phyloP scores from a whole-genome alignment of 2,888 invertebrate genomes.

The Caradrina kadenii region DNA sequence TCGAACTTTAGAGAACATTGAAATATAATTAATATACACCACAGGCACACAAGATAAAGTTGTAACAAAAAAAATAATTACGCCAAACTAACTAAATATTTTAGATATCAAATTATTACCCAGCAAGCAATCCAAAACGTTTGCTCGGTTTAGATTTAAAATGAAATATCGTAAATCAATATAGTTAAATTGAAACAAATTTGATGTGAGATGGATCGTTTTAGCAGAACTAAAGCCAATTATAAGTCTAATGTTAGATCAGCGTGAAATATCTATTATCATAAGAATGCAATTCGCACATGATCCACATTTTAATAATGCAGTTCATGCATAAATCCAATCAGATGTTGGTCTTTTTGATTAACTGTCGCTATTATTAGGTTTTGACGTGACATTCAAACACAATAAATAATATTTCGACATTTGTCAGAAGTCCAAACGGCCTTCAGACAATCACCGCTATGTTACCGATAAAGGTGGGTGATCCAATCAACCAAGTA shows the following conservation, averaged over 20 bases:
- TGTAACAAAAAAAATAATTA: neutral
- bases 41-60: neutral
- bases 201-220: neutral
- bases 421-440: slow-evolving; percentile 63
- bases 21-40: neutral
- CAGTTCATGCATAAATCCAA: slow-evolving; percentile 37
- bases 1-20: neutral
- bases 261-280: slow-evolving; percentile 16
- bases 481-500: slow-evolving; percentile 44
- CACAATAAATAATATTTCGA: slow-evolving; percentile 71
- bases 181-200: neutral
- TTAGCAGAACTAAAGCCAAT: slow-evolving; percentile 7
- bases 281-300: slow-evolving; percentile 38
- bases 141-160: neutral
- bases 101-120: too few relatives aligned
- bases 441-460: slow-evolving; percentile 69
- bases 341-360: slow-evolving; percentile 39
- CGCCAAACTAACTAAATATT: too few relatives aligned
- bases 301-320: slow-evolving; percentile 43
- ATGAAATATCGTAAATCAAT: neutral
- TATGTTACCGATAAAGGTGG: slow-evolving; percentile 35
- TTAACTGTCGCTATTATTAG: slow-evolving; percentile 39
- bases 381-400: slow-evolving; percentile 68
- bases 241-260: slow-evolving; percentile 26
- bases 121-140: too few relatives aligned